phyloP scores from a whole-genome alignment of 2,888 invertebrate species.

The Ceraclea dissimilis region DNA sequence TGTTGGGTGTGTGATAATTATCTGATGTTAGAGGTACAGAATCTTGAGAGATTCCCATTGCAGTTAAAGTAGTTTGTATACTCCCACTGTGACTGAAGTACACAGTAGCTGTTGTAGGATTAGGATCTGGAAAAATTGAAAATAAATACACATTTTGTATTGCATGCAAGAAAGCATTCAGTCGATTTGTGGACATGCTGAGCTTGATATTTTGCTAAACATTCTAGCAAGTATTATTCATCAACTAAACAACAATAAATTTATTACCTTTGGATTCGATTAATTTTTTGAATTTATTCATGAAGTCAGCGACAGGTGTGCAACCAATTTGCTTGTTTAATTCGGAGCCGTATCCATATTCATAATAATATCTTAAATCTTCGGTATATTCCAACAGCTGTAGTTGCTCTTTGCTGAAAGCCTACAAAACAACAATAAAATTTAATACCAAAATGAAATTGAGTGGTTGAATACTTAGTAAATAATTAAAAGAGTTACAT shows the following conservation, averaged over 20 bases:
- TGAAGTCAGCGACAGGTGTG: constrained; percentile 63
- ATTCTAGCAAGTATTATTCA: too few species aligned
- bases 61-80: constrained; percentile 52
- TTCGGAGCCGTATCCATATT: constrained; percentile 63
- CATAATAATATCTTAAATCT: constrained; percentile 69
- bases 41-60: constrained; percentile 59
- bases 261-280: constrained; percentile 40
- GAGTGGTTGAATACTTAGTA: neutral
- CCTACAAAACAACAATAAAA: constrained; percentile 34
- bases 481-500: constrained; percentile 30
- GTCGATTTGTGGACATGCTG: too few species aligned
- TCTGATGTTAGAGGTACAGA: constrained; percentile 51
- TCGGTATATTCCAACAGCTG: constrained; percentile 68
- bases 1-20: constrained; percentile 50
- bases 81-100: constrained; percentile 60
- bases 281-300: constrained; percentile 56
- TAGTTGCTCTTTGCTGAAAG: constrained; percentile 63
- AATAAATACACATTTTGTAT: too few species aligned
- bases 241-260: too few species aligned
- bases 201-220: too few species aligned
- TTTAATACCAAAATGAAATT: neutral
- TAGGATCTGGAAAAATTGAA: constrained; percentile 30
- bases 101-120: constrained; percentile 55
- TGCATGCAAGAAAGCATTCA: too few species aligned
- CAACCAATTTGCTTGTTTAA: constrained; percentile 64